These are phyloP conservation scores for Acrocephalus arundinaceus DNA, from an alignment of 2,113 vertebrate species.

Conservation along the genomic window DNA sequence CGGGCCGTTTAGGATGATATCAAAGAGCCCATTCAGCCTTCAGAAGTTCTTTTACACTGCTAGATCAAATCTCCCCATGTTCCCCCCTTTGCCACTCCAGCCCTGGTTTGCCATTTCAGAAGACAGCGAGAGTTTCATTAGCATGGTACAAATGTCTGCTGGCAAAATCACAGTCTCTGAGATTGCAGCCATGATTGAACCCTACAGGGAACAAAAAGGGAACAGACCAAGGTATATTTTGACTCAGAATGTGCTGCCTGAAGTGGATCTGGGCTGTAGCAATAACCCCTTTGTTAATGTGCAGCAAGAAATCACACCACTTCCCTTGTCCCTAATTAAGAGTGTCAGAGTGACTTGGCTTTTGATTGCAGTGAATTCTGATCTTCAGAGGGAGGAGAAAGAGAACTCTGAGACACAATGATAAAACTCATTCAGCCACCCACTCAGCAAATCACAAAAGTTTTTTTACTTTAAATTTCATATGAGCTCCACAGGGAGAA, in stretches of 20 bases:
- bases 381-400: slow-evolving; percentile 1
- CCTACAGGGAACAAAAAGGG: not conserved
- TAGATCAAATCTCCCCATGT: not conserved
- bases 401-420: slow-evolving; percentile 5
- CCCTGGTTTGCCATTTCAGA: not conserved
- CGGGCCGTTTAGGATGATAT: not conserved
- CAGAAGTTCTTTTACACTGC: not conserved
- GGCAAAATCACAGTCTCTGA: not conserved
- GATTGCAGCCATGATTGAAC: not conserved
- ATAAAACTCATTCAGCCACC: slow-evolving; percentile 53
- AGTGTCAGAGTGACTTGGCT: not conserved
- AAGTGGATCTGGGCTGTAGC: not conserved
- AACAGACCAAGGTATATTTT: not conserved
- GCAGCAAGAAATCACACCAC: not conserved
- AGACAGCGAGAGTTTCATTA: not conserved
- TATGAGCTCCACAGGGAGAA: slow-evolving; percentile 2
- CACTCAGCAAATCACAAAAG: slow-evolving; percentile 43
- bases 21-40: not conserved
- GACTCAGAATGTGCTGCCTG: not conserved
- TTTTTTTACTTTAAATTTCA: slow-evolving; percentile 48
- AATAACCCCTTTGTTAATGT: not conserved
- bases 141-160: not conserved
- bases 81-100: not conserved
- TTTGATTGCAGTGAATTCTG: slow-evolving; percentile 17
- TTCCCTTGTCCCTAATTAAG: slow-evolving; percentile 19